A percentile compares a stretch with the other conserved stretches of the same genome.
These are phyloP conservation scores for Tokudaia muenninki DNA, from an alignment of 2,797 vertebrate species.

Conservation along the genomic window DNA sequence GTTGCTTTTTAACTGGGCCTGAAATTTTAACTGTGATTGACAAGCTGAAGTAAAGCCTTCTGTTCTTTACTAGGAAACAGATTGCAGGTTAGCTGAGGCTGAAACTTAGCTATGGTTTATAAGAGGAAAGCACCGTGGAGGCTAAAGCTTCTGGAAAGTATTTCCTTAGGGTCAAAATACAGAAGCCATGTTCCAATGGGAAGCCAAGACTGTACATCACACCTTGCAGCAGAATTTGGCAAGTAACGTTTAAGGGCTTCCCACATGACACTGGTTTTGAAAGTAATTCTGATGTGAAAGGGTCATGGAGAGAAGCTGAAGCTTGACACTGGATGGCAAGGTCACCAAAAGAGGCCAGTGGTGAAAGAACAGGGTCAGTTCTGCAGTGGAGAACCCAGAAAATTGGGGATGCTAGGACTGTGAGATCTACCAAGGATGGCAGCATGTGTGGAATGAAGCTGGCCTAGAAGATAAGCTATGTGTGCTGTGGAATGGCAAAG, in stretches of 20 bases:
- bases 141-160: not conserved
- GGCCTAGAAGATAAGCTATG: not conserved
- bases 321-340: not conserved
- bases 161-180: not conserved
- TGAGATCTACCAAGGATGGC: not conserved
- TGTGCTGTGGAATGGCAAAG: not conserved
- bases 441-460: not conserved
- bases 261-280: not conserved
- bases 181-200: not conserved
- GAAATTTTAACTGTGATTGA: not conserved
- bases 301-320: not conserved
- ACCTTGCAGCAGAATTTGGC: not conserved
- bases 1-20: not conserved
- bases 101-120: not conserved
- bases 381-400: not conserved
- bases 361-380: not conserved
- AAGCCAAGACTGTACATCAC: not conserved
- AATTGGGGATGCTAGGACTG: not conserved
- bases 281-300: not conserved
- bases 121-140: not conserved
- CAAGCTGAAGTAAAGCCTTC: not conserved
- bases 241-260: not conserved
- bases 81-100: not conserved
- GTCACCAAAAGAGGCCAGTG: not conserved
- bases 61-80: not conserved